A percentile compares a stretch with the other conserved stretches of the same genome.
These are phyloP conservation scores for Clupea harengus DNA, from an alignment of 2,113 vertebrate genomes.

Conservation along the genomic window DNA sequence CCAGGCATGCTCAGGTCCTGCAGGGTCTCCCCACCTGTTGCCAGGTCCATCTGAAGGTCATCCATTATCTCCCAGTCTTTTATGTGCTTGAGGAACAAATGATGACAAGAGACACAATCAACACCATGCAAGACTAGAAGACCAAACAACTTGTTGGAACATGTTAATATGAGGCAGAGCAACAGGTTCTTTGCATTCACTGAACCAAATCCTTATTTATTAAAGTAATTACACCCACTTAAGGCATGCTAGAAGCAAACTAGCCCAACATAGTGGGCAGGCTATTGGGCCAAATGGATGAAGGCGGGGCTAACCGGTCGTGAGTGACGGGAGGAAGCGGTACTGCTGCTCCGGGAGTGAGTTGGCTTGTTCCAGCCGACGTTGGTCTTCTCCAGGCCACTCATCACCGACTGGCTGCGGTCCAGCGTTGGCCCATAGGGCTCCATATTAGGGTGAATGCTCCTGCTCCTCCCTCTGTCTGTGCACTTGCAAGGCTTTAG, in stretches of 20 bases:
- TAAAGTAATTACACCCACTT: background rate
- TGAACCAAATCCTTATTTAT: background rate
- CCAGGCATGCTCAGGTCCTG: constrained; percentile 62
- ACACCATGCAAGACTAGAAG: background rate
- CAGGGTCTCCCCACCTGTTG: constrained; percentile 47
- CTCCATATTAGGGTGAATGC: constrained; percentile 51
- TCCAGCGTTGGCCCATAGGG: constrained; percentile 41
- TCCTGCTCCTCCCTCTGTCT: constrained; percentile 19
- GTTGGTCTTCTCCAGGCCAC: constrained; percentile 67
- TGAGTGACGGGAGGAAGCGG: constrained; percentile 68
- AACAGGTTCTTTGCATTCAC: constrained; percentile 28
- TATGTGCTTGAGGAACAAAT: constrained; percentile 37
- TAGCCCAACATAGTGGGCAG: background rate
- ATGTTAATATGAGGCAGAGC: constrained; percentile 22
- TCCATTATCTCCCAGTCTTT: constrained; percentile 89
- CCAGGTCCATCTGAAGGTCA: constrained; percentile 61
- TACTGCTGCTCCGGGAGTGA: constrained; percentile 72
- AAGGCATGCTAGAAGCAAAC: background rate
- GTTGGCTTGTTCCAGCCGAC: constrained; percentile 53
- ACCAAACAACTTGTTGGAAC: background rate
- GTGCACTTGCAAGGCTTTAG: constrained; percentile 8
- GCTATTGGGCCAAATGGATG: background rate
- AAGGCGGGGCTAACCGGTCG: constrained; percentile 67
- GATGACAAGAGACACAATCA: background rate
- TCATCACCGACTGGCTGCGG: constrained; percentile 50